Conservation (phyloP, 1,140 invertebrate species). For the Chironomus striatipennis region DNA sequence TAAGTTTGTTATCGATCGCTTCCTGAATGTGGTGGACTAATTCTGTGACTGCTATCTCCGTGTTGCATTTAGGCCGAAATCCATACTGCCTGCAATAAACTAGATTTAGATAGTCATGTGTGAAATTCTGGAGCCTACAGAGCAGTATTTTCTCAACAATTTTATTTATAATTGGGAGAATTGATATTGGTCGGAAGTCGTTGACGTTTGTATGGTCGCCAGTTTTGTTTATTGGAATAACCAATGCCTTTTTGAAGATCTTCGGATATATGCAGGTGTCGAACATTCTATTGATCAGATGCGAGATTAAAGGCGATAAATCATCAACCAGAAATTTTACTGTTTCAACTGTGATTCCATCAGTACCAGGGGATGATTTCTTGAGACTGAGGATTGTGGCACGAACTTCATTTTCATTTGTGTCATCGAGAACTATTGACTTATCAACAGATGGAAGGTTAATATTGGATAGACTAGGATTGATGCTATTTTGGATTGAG, state of each 20-base stretch:
- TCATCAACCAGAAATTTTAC: neutral
- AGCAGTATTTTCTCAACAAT: neutral
- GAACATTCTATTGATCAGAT: neutral
- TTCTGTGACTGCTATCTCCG: neutral
- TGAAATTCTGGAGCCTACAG: no score
- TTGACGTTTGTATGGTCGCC: neutral
- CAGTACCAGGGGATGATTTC: neutral
- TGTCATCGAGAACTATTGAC: no score
- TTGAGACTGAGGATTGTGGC: neutral
- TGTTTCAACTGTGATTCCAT: neutral
- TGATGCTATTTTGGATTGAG: no score
- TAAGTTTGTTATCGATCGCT: constrained; percentile 19
- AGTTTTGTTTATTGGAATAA: no score
- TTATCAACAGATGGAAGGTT: no score
- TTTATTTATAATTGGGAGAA: neutral
- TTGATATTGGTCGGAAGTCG: neutral
- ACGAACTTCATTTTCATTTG: no score
- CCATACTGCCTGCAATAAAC: no score
- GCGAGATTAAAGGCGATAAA: neutral
- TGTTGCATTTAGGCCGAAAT: no score
- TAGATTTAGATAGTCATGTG: no score
- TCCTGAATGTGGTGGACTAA: neutral
- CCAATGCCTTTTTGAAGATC: neutral
- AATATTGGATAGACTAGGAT: no score
- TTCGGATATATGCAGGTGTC: neutral